Percentiles rank a stretch among this genome's conserved stretches.
Evolutionary conservation across 2,888 invertebrate genomes (phyloP).

Genomic region (Aromia moschata): DNA sequence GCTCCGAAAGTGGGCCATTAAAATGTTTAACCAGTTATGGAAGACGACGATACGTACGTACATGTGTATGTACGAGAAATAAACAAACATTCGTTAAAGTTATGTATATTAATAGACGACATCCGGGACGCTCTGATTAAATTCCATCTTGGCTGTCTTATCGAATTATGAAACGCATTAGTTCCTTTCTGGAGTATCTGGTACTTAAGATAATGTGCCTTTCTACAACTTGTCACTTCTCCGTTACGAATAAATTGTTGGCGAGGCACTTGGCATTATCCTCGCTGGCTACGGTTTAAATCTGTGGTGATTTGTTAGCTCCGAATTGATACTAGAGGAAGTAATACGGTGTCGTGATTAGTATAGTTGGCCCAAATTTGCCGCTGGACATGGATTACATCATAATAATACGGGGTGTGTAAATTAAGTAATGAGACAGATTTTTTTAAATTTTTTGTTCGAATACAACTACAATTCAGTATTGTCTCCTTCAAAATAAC

Average conservation of each 20-base stretch:
- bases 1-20: not conserved
- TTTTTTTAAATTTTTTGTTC: no score
- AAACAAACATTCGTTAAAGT: not conserved
- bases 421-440: no score
- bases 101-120: constrained; percentile 3
- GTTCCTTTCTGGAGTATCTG: constrained; percentile 43
- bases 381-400: no score
- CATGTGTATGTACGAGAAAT: no score
- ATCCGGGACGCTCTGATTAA: constrained; percentile 7
- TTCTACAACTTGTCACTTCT: constrained; percentile 34
- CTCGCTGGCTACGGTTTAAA: not conserved
- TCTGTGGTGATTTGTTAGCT: no score
- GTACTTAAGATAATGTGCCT: constrained; percentile 49
- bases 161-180: constrained; percentile 44
- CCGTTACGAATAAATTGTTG: constrained; percentile 27
- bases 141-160: constrained; percentile 38
- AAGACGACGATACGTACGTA: not conserved
- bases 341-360: no score
- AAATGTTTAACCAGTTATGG: not conserved
- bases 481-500: no score
- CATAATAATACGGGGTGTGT: no score
- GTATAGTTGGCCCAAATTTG: no score
- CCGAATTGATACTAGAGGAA: no score
- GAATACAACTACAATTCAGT: no score
- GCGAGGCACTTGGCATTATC: not conserved